A percentile compares a stretch with the other conserved stretches of the same genome.
phyloP scores from a whole-genome alignment of 2,888 invertebrate species.

The Pristionchus fissidentatus region DNA sequence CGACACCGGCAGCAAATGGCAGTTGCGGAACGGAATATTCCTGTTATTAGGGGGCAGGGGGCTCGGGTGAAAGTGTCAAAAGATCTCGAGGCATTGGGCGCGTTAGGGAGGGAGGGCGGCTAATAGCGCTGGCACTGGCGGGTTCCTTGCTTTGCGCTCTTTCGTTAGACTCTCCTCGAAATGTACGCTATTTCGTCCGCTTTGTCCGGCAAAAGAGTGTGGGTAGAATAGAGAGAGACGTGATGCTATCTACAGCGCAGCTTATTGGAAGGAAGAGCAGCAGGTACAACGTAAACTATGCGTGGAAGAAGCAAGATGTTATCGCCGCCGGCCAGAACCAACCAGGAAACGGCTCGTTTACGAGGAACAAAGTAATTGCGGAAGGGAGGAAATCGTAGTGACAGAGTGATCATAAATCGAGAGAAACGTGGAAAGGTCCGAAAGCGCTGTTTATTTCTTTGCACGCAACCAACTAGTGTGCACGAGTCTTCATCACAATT shows the following conservation, averaged over 20 bases:
- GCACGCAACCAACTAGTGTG: no score
- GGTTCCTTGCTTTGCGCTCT: not conserved
- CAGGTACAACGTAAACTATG: no score
- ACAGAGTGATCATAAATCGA: no score
- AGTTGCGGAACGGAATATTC: slow-evolving; percentile 1
- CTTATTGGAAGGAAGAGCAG: not conserved
- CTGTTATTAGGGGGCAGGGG: not conserved
- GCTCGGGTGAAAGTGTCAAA: slow-evolving; percentile 43
- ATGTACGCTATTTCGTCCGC: not conserved
- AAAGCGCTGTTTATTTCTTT: no score
- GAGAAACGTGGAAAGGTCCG: no score
- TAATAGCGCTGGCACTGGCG: not conserved
- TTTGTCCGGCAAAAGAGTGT: not conserved
- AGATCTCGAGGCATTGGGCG: slow-evolving; percentile 13
- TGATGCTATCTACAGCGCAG: not conserved
- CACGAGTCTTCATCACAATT: no score
- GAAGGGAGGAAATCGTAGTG: no score
- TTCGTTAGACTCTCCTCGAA: not conserved
- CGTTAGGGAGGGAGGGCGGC: slow-evolving; percentile 30
- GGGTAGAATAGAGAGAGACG: not conserved
- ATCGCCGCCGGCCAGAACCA: no score
- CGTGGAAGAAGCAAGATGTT: no score
- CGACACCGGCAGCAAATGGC: not conserved
- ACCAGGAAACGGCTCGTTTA: no score
- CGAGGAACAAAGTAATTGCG: no score